Percentiles rank a stretch among this genome's conserved stretches.
Conservation (phyloP, 2,113 vertebrate species). For the Menidia beryllina region DNA sequence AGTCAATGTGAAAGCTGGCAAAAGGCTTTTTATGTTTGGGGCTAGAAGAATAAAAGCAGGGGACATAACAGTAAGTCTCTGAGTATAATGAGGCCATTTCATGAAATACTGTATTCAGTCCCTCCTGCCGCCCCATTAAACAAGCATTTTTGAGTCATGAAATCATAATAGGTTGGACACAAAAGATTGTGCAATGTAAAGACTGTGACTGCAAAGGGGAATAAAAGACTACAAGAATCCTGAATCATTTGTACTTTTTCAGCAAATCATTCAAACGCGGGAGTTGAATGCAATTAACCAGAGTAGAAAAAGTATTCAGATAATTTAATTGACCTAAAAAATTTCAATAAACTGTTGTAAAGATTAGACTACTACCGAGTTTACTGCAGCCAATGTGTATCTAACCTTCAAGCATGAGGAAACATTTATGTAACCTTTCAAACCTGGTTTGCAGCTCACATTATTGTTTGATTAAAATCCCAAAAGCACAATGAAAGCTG, state of each 20-base stretch:
- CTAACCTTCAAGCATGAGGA: background rate
- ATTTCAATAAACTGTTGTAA: background rate
- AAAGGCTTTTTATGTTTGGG: background rate
- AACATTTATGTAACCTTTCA: background rate
- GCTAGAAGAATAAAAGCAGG: constrained; percentile 10
- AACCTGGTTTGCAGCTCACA: background rate
- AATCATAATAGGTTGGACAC: constrained; percentile 23
- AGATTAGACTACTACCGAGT: background rate
- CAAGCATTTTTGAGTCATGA: constrained; percentile 48
- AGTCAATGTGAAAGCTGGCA: constrained; percentile 1
- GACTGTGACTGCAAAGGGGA: background rate
- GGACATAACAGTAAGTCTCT: constrained; percentile 37
- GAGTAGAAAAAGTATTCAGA: too few relatives aligned
- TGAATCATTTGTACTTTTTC: background rate
- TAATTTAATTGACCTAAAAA: background rate
- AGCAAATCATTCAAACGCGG: background rate
- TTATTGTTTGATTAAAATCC: background rate
- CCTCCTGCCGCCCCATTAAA: constrained; percentile 54
- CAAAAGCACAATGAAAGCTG: background rate
- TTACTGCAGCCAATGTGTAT: background rate
- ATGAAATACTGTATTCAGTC: constrained; percentile 32
- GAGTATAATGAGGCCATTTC: constrained; percentile 60
- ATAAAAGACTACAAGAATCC: too few relatives aligned
- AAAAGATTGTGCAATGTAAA: background rate
- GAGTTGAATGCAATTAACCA: background rate